Base-by-base conservation (phyloP, 30 jellyfish, hydroid and myxozoan genomes). In the Nemopilema nomurai region DNA sequence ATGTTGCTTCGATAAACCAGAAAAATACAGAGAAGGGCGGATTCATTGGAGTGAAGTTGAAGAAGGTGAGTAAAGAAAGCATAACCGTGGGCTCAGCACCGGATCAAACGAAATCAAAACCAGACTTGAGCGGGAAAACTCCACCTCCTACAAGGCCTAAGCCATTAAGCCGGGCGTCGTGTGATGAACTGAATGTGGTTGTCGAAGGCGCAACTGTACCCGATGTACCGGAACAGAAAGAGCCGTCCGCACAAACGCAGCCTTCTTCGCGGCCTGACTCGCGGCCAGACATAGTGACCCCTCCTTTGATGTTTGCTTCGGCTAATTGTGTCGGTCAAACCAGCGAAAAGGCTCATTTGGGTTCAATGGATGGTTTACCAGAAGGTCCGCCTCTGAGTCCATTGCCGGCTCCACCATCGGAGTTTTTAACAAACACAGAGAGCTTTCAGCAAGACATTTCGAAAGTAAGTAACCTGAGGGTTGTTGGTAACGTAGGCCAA, bases 111-210 rank as follows among this genome's bases (percentile, higher is more conserved):
- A 28, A 52, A 22, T 16, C 21, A 23, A 16, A 28, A 0, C 64
- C 33, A 26, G 51, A 22, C 8, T n/a, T 49, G 0, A 51, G 49
- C 52, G 49, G 23, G 16, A 82, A 28, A 0, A 49, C 89, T 9
- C 96, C 97, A 28, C 99, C 99, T 19, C 87, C 97, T 18, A 81
- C 90, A 0, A 84, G 87, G 81, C 97, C 97, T 20, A 94, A 94
- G 69, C 99, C 99, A 76, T 67, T 1, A 41, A 25, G 22, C 29
- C 57, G 62, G 23, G 28, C 27, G 18, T 53, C 67, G 1, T 50
- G 62, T 17, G 22, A 53, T 49, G 29, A 62, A 1, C 19, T 53
- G 76, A 23, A 51, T 9, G 28, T 31, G 0, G 67, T 23, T 6
- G 62, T 17, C 16, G 65, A 71, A 8, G 28, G 29, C 17, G 25